Evolutionary conservation across 2,113 vertebrate genomes (phyloP), one percentile per base, ranked within the genome.

Genomic region (Ancistrus triradiatus): DNA sequence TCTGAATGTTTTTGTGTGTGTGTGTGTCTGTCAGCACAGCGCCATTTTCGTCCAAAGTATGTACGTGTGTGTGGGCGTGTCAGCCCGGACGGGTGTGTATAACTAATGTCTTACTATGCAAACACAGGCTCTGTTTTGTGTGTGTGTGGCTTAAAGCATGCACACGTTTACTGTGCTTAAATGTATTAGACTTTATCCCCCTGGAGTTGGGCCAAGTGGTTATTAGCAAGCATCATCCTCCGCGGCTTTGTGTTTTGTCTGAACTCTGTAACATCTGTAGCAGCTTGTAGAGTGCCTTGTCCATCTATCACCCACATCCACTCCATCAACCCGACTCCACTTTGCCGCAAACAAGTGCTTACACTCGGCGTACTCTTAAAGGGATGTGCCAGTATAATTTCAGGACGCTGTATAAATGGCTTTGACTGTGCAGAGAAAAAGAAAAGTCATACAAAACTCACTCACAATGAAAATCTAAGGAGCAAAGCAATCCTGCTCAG

Each of bases 1-100:
- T 72, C 76, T 87, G 83, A 83, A 18, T 42, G 66, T 68, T 33
- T 63, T 57, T 74, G 66, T 57, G 52, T 60, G n/a, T 27, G 52
- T 43, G 43, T 61, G 58, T 73, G 59, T 51, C 62, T 77, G 68
- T 75, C 59, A 61, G 14, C 37, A 42, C 43, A 17, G 53, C 21
- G 7, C 37, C 25, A 59, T 69, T 66, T 56, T 25, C 40, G 25
- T 3, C 38, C 38, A 42, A 59, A 63, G 38, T 68, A 72, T 72
- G 35, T 50, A 68, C 55, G 11, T 31, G 27, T 22, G 50, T 69
- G 38, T 69, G 25, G 48, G 33, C 47, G 59, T 38, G 37, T 15
- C 59, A 22, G 50, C 18, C 35, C 35, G 44, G 33, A 25, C 2
- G 19, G 19, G 25, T 57, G 21, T 56, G 40, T 9, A 28, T n/a